Conservation (phyloP, 2,888 invertebrate genomes). For the Frankliniella intonsa region DNA sequence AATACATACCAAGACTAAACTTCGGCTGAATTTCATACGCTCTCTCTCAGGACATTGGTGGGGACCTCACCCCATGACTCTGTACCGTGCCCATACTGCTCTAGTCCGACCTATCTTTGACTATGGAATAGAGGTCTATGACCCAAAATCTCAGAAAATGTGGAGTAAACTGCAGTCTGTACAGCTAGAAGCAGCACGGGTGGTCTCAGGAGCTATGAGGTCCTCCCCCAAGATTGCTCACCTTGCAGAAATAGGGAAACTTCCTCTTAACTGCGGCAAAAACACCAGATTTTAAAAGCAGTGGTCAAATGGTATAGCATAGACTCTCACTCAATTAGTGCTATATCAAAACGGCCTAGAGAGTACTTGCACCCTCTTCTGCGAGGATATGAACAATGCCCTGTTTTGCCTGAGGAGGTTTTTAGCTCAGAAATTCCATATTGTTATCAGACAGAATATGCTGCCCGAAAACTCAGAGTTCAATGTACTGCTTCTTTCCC, state of each 20-base stretch:
- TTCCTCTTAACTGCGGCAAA: neutral
- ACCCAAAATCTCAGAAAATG: neutral
- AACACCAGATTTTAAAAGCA: neutral
- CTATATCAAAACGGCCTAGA: too few relatives aligned
- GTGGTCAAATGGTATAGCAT: neutral
- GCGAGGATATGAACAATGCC: too few relatives aligned
- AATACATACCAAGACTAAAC: neutral
- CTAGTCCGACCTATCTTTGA: neutral
- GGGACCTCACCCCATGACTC: neutral
- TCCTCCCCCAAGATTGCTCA: neutral
- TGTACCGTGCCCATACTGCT: neutral
- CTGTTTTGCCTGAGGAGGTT: too few relatives aligned
- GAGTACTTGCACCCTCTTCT: too few relatives aligned
- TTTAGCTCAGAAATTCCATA: too few relatives aligned
- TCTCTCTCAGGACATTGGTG: neutral
- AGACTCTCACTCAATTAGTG: too few relatives aligned
- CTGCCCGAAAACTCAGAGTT: too few relatives aligned
- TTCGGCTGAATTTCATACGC: neutral
- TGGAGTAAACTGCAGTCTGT: neutral
- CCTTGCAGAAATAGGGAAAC: neutral
- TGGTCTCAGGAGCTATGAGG: neutral
- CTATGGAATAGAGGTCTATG: neutral
- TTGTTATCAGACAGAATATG: too few relatives aligned
- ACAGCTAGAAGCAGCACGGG: neutral
- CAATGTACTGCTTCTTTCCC: too few relatives aligned